phyloP scores from a whole-genome alignment of 2,113 vertebrate genomes.

The Microtus montanus region DNA sequence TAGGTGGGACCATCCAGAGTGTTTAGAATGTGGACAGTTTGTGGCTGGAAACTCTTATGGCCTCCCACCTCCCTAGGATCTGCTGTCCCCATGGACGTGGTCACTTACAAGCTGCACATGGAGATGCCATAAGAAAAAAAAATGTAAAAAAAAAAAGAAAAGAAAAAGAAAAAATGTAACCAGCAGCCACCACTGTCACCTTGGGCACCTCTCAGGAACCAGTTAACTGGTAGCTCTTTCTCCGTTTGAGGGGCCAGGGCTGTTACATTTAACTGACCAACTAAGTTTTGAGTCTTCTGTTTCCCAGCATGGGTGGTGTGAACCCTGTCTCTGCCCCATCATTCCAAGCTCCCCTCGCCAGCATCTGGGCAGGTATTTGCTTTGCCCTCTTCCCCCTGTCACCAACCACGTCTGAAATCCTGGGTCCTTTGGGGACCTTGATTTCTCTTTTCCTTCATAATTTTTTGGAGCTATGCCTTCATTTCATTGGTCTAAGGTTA shows the following conservation, averaged over 20 bases:
- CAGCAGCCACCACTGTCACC: neutral
- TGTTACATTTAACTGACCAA: neutral
- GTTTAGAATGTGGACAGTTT: neutral
- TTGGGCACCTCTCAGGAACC: neutral
- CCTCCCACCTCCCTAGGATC: neutral
- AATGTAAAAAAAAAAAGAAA: neutral
- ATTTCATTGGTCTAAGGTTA: neutral
- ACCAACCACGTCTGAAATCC: neutral
- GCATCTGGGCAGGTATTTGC: neutral
- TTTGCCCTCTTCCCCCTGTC: neutral
- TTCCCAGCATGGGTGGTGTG: neutral
- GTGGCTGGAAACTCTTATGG: fast-evolving
- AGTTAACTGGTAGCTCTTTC: neutral
- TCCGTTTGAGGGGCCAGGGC: neutral
- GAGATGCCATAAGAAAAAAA: neutral
- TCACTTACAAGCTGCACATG: neutral
- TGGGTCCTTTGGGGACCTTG: neutral
- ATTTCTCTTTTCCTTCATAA: neutral
- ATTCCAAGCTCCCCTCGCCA: neutral
- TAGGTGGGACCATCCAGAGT: neutral
- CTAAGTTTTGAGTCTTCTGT: neutral
- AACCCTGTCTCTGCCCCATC: neutral
- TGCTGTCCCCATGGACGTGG: fast-evolving
- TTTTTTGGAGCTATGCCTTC: neutral
- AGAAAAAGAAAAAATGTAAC: neutral